Percentiles rank a stretch among this genome's conserved stretches.
Conservation (phyloP, 2,113 vertebrate genomes). For the Centropristis striata region DNA sequence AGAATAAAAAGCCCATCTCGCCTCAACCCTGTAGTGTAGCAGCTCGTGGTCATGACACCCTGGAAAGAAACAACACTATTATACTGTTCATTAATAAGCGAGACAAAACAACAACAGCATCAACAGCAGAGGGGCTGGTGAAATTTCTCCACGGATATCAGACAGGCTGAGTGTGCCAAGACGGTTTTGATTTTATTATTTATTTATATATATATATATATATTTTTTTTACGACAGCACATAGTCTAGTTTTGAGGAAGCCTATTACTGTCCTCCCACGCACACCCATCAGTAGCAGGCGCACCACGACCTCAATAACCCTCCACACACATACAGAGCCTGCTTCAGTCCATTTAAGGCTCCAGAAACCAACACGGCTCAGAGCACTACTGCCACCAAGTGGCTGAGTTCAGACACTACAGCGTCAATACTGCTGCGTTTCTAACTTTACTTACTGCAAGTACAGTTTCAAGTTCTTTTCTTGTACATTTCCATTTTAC, state of each 20-base stretch:
- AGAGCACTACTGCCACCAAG: constrained; percentile 71
- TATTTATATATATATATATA: not conserved
- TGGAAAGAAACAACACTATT: constrained; percentile 7
- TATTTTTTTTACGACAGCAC: constrained; percentile 61
- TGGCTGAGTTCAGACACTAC: not conserved
- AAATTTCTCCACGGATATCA: constrained; percentile 57
- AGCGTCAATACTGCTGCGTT: not conserved
- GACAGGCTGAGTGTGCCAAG: constrained; percentile 61
- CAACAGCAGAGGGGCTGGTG: constrained; percentile 32
- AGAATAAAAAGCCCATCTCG: not conserved
- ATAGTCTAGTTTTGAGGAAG: constrained; percentile 77
- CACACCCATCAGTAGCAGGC: constrained; percentile 78
- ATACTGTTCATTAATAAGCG: constrained; percentile 32
- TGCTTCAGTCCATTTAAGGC: constrained; percentile 18
- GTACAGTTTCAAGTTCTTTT: not conserved
- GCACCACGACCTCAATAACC: constrained; percentile 81
- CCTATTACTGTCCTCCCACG: constrained; percentile 81
- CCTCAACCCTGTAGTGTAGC: not conserved
- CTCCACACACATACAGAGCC: constrained; percentile 45
- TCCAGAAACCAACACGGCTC: not conserved
- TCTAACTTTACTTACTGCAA: not conserved
- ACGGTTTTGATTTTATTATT: constrained; percentile 56
- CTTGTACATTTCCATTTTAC: no score
- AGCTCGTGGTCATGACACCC: constrained; percentile 20
- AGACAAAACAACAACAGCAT: constrained; percentile 28